Evolutionary conservation across 92 coral and sea anemone species (phyloP).

Genomic region (Epizoanthus fatuus): DNA sequence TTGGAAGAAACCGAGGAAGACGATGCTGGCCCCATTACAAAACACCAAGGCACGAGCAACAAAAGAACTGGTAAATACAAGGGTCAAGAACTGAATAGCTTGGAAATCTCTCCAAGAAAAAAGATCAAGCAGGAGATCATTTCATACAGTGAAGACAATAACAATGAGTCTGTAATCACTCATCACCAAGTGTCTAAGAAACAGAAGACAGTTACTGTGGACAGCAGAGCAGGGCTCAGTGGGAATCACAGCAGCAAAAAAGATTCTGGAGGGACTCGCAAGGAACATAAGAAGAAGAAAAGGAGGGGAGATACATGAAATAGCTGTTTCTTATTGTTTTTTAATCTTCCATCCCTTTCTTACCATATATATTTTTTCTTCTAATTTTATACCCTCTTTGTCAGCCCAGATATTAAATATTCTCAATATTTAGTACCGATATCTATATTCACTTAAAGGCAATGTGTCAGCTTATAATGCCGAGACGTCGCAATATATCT

Average conservation of each 20-base stretch:
- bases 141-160: slow-evolving; percentile 15
- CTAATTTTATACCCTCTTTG: too few relatives aligned
- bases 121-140: not conserved
- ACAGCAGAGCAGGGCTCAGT: too few relatives aligned
- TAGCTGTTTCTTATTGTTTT: not conserved
- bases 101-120: not conserved
- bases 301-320: not conserved
- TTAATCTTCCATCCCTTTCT: too few relatives aligned
- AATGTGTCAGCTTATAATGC: too few relatives aligned
- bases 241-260: too few relatives aligned
- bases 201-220: too few relatives aligned
- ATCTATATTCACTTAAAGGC: too few relatives aligned
- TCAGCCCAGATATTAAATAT: too few relatives aligned
- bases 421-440: too few relatives aligned
- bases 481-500: too few relatives aligned
- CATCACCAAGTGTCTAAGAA: too few relatives aligned
- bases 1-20: not conserved
- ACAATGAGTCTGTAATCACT: not conserved
- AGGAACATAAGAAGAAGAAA: not conserved
- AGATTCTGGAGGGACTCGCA: not conserved
- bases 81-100: not conserved
- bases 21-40: not conserved
- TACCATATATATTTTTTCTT: too few relatives aligned
- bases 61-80: slow-evolving; percentile 6
- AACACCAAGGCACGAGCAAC: not conserved